These are phyloP conservation scores for Periophthalmus modestus DNA, from an alignment of 2,113 vertebrate species.

Conservation along the genomic window DNA sequence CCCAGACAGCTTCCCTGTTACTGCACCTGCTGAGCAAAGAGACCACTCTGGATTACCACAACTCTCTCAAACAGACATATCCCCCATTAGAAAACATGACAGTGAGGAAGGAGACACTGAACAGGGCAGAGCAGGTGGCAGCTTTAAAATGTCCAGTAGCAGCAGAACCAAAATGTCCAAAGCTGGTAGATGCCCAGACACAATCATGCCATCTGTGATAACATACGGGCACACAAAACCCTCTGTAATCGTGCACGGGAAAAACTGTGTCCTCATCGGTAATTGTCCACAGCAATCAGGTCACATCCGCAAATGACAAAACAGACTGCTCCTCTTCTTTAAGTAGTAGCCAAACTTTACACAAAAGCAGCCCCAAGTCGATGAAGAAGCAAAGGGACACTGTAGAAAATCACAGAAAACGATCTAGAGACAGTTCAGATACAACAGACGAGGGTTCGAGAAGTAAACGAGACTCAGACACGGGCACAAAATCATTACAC, in stretches of 20 bases:
- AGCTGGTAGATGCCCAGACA: constrained; percentile 39
- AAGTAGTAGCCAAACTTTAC: constrained; percentile 58
- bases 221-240: constrained; percentile 85
- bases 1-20: constrained; percentile 65
- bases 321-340: constrained; percentile 58
- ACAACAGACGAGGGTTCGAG: constrained; percentile 49
- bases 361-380: constrained; percentile 66
- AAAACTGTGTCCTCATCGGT: constrained; percentile 73
- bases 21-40: constrained; percentile 56
- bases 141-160: constrained; percentile 62
- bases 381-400: constrained; percentile 74
- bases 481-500: constrained; percentile 55
- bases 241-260: constrained; percentile 88
- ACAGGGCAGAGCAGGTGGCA: constrained; percentile 50
- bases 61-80: constrained; percentile 50
- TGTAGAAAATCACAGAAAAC: constrained; percentile 62
- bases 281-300: constrained; percentile 77
- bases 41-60: constrained; percentile 48
- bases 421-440: constrained; percentile 65
- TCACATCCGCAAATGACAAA: constrained; percentile 75
- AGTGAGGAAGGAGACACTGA: constrained; percentile 57
- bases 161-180: constrained; percentile 70
- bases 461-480: constrained; percentile 58
- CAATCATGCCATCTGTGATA: constrained; percentile 80
- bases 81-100: constrained; percentile 58